Evolutionary conservation across 2,113 vertebrate species (phyloP), one percentile per base, ranked within the genome.

Genomic region (Ctenomys sociabilis): DNA sequence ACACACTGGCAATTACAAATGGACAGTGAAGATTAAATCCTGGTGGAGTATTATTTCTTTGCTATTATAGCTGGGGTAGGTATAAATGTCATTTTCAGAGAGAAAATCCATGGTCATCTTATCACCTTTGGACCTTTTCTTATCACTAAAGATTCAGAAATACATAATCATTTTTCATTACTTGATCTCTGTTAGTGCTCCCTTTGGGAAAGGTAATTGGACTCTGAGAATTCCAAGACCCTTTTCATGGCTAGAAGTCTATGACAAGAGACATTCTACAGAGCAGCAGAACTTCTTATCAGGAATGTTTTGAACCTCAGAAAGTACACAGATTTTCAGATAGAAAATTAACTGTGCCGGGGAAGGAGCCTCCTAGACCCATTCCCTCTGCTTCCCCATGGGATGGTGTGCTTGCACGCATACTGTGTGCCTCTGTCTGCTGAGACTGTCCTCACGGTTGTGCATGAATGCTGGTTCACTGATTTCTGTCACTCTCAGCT

Each of bases 171-270:
- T 75, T 95, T 96, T 96, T 91, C 85, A 75, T 90, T 45, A 83
- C n/a, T 73, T 83, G 61, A 40, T 68, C 64, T 40, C 40, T 75
- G 40, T 85, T 96, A 72, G 80, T 37, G 28, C 81, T 96, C 78
- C 89, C 78, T 97, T 66, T 94, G 93, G 95, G 78, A 75, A 94
- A 93, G 83, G 93, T 88, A 95, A 95, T 89, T 87, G 70, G n/a
- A 88, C 57, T 87, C 52, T 1, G 61, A 90, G 96, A 93, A 96
- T 96, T 96, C 87, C 49, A 94, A 59, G 92, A 90, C 59, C 0
- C 10, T 68, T 95, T 68, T 59, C 40, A 89, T 40, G 26, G 45
- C 86, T 92, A 17, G 45, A 84, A 86, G 28, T 17, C 52, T 28
- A 7, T 30, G 88, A 92, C 78, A 88, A 73, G 83, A 95, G 90